Conservation (phyloP, 2,113 vertebrate genomes). For the Passerina amoena region DNA sequence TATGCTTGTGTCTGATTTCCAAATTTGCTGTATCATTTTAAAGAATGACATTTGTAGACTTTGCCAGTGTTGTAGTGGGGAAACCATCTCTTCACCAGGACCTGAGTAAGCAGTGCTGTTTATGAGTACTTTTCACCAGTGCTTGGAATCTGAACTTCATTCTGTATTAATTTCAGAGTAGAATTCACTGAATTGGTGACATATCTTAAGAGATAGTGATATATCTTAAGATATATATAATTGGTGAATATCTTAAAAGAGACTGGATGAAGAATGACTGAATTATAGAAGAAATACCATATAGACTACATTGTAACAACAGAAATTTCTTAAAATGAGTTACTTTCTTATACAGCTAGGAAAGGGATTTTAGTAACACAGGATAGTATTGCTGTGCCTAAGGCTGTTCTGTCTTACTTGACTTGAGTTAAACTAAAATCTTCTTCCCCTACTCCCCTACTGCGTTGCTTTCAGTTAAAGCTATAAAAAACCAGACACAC, state of each 20-base stretch:
- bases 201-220: neutral
- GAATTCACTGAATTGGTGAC: neutral
- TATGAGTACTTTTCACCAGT: accelerated
- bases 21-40: neutral
- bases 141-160: neutral
- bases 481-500: neutral
- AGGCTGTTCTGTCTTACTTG: conserved; percentile 22
- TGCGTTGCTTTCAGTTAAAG: neutral
- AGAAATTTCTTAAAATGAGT: conserved; percentile 3
- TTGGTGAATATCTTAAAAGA: neutral
- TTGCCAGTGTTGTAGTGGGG: neutral
- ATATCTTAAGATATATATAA: neutral
- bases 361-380: neutral
- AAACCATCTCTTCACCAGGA: neutral
- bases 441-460: neutral
- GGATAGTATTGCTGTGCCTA: neutral
- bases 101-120: neutral
- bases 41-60: neutral
- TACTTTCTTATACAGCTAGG: neutral
- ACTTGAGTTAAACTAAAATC: neutral
- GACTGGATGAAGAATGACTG: neutral
- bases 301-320: neutral
- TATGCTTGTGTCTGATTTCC: neutral
- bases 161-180: neutral
- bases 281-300: neutral